Evolutionary conservation across 92 coral and sea anemone genomes (phyloP).

Genomic region (Muricea muricata): DNA sequence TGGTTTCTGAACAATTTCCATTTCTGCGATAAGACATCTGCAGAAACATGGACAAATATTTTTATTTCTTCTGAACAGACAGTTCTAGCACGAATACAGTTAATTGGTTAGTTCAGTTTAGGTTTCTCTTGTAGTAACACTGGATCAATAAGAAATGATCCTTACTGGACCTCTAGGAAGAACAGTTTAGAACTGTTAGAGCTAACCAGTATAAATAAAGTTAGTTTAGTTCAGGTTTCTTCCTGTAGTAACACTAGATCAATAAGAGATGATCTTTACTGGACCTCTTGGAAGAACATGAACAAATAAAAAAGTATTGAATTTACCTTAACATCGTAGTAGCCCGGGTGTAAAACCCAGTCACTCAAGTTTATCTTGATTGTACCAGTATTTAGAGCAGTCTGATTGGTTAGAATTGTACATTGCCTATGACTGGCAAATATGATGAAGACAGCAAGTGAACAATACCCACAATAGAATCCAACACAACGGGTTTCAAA

Average conservation of each 20-base stretch:
- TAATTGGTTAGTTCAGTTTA: too few relatives aligned
- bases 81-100: too few relatives aligned
- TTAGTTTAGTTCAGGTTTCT: background rate
- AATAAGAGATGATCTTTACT: background rate
- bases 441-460: background rate
- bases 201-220: too few relatives aligned
- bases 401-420: slow-evolving; percentile 1
- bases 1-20: slow-evolving; percentile 12
- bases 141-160: too few relatives aligned
- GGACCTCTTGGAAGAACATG: background rate
- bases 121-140: too few relatives aligned
- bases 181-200: too few relatives aligned
- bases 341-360: slow-evolving; percentile 20
- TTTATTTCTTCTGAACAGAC: too few relatives aligned
- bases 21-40: slow-evolving; percentile 11
- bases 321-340: background rate
- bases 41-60: background rate
- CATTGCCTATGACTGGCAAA: slow-evolving; percentile 14
- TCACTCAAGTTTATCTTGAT: background rate
- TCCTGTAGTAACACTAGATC: too few relatives aligned
- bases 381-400: background rate
- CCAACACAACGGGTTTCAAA: slow-evolving; percentile 12
- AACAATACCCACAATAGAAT: slow-evolving; percentile 29
- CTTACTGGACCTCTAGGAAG: too few relatives aligned
- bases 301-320: background rate